These are phyloP conservation scores for Pantherophis alleghaniensis DNA, from an alignment of 2,797 vertebrate species.

Conservation along the genomic window DNA sequence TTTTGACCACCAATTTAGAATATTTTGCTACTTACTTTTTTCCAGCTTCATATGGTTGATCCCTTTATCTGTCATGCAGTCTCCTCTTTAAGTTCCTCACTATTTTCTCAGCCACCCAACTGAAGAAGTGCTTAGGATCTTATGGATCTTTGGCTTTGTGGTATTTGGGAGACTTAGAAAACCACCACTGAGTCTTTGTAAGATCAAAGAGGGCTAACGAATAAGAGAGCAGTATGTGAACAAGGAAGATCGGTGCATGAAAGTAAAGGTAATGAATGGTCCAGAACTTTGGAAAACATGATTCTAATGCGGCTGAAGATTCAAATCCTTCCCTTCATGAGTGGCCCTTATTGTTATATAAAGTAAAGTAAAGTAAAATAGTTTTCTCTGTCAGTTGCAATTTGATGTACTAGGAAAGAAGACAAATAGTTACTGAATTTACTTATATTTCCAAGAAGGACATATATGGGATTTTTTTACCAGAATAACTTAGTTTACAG, in stretches of 20 bases:
- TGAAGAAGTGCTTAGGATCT: conserved; percentile 14
- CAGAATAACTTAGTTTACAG: neutral
- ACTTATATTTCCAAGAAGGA: neutral
- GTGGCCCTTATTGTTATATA: neutral
- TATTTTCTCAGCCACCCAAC: conserved; percentile 13
- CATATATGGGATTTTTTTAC: neutral
- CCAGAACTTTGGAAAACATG: neutral
- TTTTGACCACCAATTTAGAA: conserved; percentile 22
- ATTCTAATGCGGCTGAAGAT: neutral
- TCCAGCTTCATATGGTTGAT: conserved; percentile 33
- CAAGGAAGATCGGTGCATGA: neutral
- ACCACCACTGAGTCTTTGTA: neutral
- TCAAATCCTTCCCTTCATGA: neutral
- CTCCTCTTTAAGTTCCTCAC: conserved; percentile 35
- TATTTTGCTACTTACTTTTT: conserved; percentile 49
- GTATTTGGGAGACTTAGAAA: neutral
- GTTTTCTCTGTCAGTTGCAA: neutral
- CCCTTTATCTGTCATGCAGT: conserved; percentile 38
- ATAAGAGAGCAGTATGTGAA: neutral
- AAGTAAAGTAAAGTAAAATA: neutral
- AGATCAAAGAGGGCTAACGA: neutral
- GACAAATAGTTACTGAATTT: neutral
- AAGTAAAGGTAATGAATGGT: neutral
- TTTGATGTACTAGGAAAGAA: neutral
- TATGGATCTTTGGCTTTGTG: neutral